Base-by-base conservation (phyloP, 1,140 invertebrate genomes). In the Euwallacea fornicatus region DNA sequence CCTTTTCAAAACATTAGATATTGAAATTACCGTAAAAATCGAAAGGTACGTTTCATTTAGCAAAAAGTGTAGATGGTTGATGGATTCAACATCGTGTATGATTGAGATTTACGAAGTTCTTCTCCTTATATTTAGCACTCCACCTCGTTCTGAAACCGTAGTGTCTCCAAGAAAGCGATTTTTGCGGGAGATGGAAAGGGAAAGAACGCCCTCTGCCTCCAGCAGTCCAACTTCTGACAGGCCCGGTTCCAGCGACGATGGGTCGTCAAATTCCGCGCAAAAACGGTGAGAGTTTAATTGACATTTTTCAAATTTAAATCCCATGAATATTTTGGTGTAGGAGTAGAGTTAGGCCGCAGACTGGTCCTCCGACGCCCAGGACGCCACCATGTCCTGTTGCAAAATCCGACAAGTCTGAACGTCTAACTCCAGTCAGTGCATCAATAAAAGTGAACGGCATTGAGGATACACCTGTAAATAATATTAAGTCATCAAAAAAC, bases 151-250 rank as follows among this genome's bases (percentile, higher is more conserved):
- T 2, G 78, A 79, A 56, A 76, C 76, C 0, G 78, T 81, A 0
- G 85, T 88, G 6, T 88, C 87, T 21, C 87, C 87, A 10, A 80
- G 87, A 11, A 88, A 88, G 77, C 82, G 87, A 47, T 87, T 88
- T 74, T 76, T 88, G 8, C 83, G 86, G 11, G 87, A 88, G 73
- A 78, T 88, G 74, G 87, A 88, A 76, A 82, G 78, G 58, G 79
- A 81, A 54, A 77, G 71, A 74, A 71, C 69, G 8, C 69, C 69
- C 8, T 71, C 69, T 43, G 69, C 69, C 3, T 71, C 69, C 0
- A 71, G 69, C 42, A 71, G 69, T 56, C 69, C 69, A 2, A 71
- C 50, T 61, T 71, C 69, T 42, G 69, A 71, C 21, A 50, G 69
- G 44, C 69, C 69, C 7, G 55, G 69, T n/a, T 71, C 69, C 44